Percentiles rank a stretch among this genome's conserved stretches.
Evolutionary conservation across 1,140 invertebrate genomes (phyloP).

Genomic region (Tetramorium simillimum): DNA sequence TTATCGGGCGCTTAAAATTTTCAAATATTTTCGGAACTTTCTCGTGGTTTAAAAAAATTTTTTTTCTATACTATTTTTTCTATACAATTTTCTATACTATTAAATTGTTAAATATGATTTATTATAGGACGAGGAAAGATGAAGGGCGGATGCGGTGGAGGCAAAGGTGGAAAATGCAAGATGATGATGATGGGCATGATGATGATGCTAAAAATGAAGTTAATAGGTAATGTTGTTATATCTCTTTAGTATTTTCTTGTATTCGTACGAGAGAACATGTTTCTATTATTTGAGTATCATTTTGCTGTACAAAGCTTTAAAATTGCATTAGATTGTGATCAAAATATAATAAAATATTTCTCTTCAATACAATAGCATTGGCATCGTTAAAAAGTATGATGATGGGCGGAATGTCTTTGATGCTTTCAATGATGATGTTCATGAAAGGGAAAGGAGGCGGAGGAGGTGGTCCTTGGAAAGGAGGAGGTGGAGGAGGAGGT

Average conservation of each 20-base stretch:
- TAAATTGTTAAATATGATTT: constrained; percentile 34
- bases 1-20: neutral
- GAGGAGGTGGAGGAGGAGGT: constrained; percentile 73
- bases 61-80: too few species aligned
- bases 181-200: constrained; percentile 89
- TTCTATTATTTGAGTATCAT: neutral
- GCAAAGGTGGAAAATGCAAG: constrained; percentile 83
- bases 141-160: constrained; percentile 74
- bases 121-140: constrained; percentile 73
- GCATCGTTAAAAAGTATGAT: constrained; percentile 87
- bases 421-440: constrained; percentile 87
- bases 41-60: neutral
- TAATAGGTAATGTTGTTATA: constrained; percentile 84
- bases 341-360: constrained; percentile 52
- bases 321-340: neutral
- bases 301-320: neutral
- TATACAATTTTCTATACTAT: too few species aligned
- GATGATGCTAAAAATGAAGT: constrained; percentile 87
- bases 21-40: neutral
- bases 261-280: neutral
- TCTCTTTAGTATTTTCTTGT: neutral
- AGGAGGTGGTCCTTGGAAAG: constrained; percentile 74
- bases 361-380: constrained; percentile 83
- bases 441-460: constrained; percentile 85
- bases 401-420: constrained; percentile 87